These are phyloP conservation scores for Sphaeridia pumilis DNA, from an alignment of 2,888 invertebrate species.

Conservation along the genomic window DNA sequence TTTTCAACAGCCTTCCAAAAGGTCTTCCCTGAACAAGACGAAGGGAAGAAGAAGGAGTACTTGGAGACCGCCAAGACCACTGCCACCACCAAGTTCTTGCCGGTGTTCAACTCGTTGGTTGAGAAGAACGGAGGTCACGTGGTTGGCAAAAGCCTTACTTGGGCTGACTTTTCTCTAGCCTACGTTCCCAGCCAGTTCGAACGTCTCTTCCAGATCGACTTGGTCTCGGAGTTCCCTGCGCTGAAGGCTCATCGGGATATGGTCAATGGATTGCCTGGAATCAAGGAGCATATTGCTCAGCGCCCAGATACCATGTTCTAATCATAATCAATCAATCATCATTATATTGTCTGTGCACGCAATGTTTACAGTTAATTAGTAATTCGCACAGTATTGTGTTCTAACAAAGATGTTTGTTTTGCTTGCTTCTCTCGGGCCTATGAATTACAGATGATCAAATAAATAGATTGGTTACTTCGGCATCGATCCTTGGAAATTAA, in stretches of 20 bases:
- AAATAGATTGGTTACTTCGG: too few species aligned
- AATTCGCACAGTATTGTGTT: too few species aligned
- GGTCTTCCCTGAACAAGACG: neutral
- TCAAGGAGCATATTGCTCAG: neutral
- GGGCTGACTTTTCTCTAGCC: neutral
- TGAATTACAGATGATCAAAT: too few species aligned
- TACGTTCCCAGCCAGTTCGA: neutral
- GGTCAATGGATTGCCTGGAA: neutral
- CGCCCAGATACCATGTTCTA: neutral
- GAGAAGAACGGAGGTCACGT: neutral
- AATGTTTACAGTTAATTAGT: too few species aligned
- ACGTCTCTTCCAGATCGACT: neutral
- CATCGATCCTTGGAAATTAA: too few species aligned
- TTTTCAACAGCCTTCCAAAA: too few species aligned
- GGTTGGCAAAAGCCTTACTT: neutral
- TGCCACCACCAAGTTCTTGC: neutral
- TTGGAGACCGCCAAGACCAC: neutral
- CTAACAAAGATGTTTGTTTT: too few species aligned
- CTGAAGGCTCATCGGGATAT: neutral
- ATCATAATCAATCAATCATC: too few species aligned
- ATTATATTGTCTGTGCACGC: too few species aligned
- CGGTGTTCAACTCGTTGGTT: neutral
- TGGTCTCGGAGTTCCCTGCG: neutral
- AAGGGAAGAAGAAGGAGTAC: neutral
- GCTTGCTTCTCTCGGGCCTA: too few species aligned